Percentiles rank a stretch among this genome's conserved stretches.
These are phyloP conservation scores for Pedetes capensis DNA, from an alignment of 2,113 vertebrate genomes.

Conservation along the genomic window DNA sequence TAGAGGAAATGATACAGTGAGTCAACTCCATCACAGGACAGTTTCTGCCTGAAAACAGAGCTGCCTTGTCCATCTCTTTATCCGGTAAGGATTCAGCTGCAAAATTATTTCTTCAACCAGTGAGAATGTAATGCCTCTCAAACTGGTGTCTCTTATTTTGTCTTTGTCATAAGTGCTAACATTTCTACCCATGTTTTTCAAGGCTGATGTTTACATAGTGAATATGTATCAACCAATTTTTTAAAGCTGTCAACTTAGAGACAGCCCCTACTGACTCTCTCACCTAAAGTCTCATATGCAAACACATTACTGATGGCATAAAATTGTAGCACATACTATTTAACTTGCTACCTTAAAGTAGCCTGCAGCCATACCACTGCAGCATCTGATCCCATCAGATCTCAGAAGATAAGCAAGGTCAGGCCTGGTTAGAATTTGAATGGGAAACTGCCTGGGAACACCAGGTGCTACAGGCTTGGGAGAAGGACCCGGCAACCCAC, in stretches of 20 bases:
- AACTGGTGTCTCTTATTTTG: neutral
- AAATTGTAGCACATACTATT: neutral
- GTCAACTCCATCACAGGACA: neutral
- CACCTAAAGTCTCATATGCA: neutral
- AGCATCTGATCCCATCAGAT: no score
- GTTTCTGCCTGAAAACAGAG: neutral
- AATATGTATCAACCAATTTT: neutral
- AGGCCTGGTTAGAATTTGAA: no score
- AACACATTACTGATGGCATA: neutral
- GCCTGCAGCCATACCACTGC: no score
- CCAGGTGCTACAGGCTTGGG: no score
- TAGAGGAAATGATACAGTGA: neutral
- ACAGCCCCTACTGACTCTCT: neutral
- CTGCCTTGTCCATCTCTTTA: neutral
- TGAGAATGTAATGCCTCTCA: neutral
- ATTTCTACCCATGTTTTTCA: neutral
- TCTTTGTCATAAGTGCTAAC: conserved; percentile 17
- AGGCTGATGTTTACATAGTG: neutral
- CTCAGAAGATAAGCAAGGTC: no score
- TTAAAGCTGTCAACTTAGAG: neutral
- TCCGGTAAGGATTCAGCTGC: neutral
- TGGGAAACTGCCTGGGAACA: no score
- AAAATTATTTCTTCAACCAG: neutral
- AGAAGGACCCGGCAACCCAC: no score
- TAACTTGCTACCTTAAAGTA: neutral